Percentiles rank a stretch among this genome's conserved stretches.
These are phyloP conservation scores for Microchirus variegatus DNA, from an alignment of 2,797 vertebrate genomes.

Conservation along the genomic window DNA sequence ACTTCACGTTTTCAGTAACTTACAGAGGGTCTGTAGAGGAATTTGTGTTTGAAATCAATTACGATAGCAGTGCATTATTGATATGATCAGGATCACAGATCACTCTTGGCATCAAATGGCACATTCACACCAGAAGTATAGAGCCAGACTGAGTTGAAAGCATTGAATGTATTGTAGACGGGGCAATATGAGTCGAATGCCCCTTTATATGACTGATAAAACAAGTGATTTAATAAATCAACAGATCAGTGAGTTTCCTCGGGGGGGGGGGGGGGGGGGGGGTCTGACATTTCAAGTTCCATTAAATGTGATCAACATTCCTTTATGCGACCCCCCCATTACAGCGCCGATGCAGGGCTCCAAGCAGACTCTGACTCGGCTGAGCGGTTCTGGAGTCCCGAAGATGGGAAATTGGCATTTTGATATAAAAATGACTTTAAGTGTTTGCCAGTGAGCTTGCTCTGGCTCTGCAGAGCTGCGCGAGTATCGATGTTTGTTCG, in stretches of 20 bases:
- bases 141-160: conserved; percentile 16
- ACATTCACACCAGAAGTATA: neutral
- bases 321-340: conserved; percentile 18
- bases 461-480: conserved; percentile 23
- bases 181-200: conserved; percentile 24
- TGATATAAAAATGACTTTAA: conserved; percentile 51
- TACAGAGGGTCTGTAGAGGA: too few relatives aligned
- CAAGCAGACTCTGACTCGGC: conserved; percentile 54
- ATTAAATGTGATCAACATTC: conserved; percentile 57
- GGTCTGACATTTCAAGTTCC: conserved; percentile 61
- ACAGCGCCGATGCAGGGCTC: conserved; percentile 24
- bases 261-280: too few relatives aligned
- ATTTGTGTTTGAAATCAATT: neutral
- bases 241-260: conserved; percentile 51
- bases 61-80: neutral
- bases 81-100: conserved; percentile 2
- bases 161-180: neutral
- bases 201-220: conserved; percentile 24
- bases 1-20: too few relatives aligned
- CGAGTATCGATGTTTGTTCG: neutral
- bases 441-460: conserved; percentile 32
- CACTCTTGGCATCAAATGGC: neutral
- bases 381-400: conserved; percentile 32
- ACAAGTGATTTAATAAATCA: conserved; percentile 49
- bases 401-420: conserved; percentile 56